Conservation (phyloP, 2,797 vertebrate species). For the Enteromius paludinosus region DNA sequence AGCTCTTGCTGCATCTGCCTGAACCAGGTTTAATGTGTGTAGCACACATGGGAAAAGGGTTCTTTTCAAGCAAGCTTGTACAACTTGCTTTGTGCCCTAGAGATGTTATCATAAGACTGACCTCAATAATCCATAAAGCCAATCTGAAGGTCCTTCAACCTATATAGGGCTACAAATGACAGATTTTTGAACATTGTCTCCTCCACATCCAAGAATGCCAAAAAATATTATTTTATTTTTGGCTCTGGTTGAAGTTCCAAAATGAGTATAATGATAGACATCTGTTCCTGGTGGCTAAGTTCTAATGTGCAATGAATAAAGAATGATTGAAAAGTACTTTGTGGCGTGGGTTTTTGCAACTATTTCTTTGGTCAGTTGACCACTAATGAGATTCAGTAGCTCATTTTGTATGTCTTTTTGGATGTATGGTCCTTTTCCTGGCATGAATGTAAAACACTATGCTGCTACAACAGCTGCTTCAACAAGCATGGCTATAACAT, state of each 20-base stretch:
- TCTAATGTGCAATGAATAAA: neutral
- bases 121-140: neutral
- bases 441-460: too few relatives aligned
- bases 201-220: neutral
- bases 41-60: neutral
- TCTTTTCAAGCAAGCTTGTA: neutral
- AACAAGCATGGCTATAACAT: neutral
- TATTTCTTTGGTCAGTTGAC: neutral
- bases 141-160: neutral
- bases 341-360: neutral
- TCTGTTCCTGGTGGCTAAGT: constrained; percentile 8
- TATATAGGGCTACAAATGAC: neutral
- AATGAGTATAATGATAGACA: neutral
- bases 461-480: too few relatives aligned
- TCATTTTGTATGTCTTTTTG: neutral
- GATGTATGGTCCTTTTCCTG: too few relatives aligned
- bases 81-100: neutral
- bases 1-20: neutral
- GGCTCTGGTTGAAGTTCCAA: neutral
- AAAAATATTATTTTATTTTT: neutral
- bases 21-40: neutral
- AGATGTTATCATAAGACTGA: neutral
- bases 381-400: neutral
- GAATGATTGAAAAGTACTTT: constrained; percentile 4
- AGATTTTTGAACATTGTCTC: neutral